These are phyloP conservation scores for Okamejei kenojei DNA, from an alignment of 2,797 vertebrate genomes.

Conservation along the genomic window DNA sequence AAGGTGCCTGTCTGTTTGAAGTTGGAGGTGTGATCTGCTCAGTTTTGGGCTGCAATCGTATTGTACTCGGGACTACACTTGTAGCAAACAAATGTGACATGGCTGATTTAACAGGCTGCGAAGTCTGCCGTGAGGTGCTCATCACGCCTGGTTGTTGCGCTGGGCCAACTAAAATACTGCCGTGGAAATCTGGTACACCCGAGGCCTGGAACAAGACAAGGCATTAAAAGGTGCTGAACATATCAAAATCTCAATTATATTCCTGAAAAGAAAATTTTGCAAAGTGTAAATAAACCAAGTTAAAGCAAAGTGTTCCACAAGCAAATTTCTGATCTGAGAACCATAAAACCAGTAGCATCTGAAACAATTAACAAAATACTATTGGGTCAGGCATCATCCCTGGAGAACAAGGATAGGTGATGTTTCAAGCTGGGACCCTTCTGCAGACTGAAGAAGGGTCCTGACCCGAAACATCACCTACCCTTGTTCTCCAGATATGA, in stretches of 20 bases:
- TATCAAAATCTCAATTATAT: not conserved
- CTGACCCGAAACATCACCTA: no score
- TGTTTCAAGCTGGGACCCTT: no score
- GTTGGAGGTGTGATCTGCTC: constrained; percentile 62
- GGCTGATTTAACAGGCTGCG: constrained; percentile 51
- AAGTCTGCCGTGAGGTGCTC: constrained; percentile 44
- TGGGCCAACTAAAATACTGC: constrained; percentile 61
- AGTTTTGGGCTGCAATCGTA: constrained; percentile 66
- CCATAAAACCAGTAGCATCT: not conserved
- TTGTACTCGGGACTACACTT: constrained; percentile 53
- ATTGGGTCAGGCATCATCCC: no score
- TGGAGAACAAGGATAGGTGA: no score
- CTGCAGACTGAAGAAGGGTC: no score
- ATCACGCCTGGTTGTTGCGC: constrained; percentile 52
- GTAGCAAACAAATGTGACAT: constrained; percentile 58
- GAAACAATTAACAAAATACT: no score
- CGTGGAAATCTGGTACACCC: constrained; percentile 67
- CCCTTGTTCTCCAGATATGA: no score
- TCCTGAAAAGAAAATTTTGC: not conserved
- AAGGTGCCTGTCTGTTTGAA: constrained; percentile 59
- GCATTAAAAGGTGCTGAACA: not conserved
- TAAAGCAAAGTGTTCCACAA: not conserved
- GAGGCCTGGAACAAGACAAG: constrained; percentile 51
- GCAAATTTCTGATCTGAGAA: not conserved
- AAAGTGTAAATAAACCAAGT: not conserved